Percentiles rank a stretch among this genome's conserved stretches.
These are phyloP conservation scores for Dilophus febrilis DNA, from an alignment of 2,888 invertebrate genomes.

Conservation along the genomic window DNA sequence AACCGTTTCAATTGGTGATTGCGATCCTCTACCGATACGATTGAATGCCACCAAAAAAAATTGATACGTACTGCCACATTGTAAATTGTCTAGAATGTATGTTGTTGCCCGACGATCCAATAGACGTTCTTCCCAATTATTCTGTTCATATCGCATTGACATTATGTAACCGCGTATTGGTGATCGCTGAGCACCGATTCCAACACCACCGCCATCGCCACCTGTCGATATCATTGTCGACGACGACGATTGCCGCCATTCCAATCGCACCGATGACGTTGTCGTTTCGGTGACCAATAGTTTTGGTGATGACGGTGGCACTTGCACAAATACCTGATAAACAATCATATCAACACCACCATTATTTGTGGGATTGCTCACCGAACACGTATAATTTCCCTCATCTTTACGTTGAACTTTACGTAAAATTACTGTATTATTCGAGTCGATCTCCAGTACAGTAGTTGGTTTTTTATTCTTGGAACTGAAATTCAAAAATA, in stretches of 20 bases:
- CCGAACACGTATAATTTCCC: slow-evolving; percentile 38
- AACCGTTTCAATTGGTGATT: slow-evolving; percentile 47
- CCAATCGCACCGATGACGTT: slow-evolving; percentile 34
- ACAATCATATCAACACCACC: slow-evolving; percentile 35
- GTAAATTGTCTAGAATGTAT: slow-evolving; percentile 50
- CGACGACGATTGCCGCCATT: slow-evolving; percentile 33
- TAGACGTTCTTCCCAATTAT: slow-evolving; percentile 37
- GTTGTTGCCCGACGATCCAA: slow-evolving; percentile 37
- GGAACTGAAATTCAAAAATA: too few relatives aligned
- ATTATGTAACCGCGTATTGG: slow-evolving; percentile 35
- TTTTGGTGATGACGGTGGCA: slow-evolving; percentile 39
- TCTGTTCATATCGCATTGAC: slow-evolving; percentile 33
- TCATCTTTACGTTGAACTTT: slow-evolving; percentile 35
- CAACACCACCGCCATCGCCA: slow-evolving; percentile 37
- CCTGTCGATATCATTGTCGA: slow-evolving; percentile 11
- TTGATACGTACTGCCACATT: slow-evolving; percentile 62
- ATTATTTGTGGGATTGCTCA: slow-evolving; percentile 32
- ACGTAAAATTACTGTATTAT: slow-evolving; percentile 33
- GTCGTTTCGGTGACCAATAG: slow-evolving; percentile 33
- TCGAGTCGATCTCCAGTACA: slow-evolving; percentile 29
- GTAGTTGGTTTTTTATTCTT: too few relatives aligned
- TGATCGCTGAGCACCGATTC: too few relatives aligned
- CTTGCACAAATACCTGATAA: slow-evolving; percentile 36
- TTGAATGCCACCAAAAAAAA: slow-evolving; percentile 59
- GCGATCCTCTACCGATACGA: slow-evolving; percentile 53